Percentiles rank a stretch among this genome's conserved stretches.
phyloP scores from a whole-genome alignment of 2,113 vertebrate species.

The Heterocephalus glaber region DNA sequence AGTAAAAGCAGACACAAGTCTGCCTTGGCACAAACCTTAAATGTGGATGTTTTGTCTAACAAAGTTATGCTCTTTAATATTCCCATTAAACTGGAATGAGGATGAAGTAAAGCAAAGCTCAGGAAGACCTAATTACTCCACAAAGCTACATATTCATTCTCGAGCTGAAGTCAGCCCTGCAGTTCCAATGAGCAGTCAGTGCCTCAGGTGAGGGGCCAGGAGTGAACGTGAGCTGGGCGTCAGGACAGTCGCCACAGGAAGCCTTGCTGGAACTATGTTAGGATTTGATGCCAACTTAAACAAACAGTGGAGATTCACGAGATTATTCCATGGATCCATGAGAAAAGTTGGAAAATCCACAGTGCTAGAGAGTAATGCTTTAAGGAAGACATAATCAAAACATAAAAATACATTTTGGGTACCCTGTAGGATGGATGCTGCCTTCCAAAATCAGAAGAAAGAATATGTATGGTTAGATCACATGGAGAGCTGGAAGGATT shows the following conservation, averaged over 20 bases:
- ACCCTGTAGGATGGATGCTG: background rate
- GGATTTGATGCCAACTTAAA: constrained; percentile 71
- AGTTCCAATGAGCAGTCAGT: constrained; percentile 67
- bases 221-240: constrained; percentile 65
- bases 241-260: constrained; percentile 50
- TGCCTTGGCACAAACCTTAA: constrained; percentile 44
- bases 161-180: constrained; percentile 42
- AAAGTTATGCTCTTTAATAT: background rate
- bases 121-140: constrained; percentile 66
- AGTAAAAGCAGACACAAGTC: background rate
- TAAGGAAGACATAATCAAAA: constrained; percentile 9
- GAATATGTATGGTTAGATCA: background rate
- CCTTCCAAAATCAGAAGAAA: background rate
- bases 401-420: background rate
- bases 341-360: constrained; percentile 25
- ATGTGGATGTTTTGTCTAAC: background rate
- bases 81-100: background rate
- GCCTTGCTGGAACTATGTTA: background rate
- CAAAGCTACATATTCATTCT: constrained; percentile 57
- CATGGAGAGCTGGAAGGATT: background rate
- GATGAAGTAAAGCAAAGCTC: constrained; percentile 51
- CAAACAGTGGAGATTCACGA: constrained; percentile 48
- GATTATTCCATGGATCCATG: constrained; percentile 20
- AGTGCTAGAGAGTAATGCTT: constrained; percentile 10
- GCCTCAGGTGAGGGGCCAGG: constrained; percentile 50